Base-by-base conservation (phyloP, 2,797 vertebrate species). In the Alosa sapidissima region DNA sequence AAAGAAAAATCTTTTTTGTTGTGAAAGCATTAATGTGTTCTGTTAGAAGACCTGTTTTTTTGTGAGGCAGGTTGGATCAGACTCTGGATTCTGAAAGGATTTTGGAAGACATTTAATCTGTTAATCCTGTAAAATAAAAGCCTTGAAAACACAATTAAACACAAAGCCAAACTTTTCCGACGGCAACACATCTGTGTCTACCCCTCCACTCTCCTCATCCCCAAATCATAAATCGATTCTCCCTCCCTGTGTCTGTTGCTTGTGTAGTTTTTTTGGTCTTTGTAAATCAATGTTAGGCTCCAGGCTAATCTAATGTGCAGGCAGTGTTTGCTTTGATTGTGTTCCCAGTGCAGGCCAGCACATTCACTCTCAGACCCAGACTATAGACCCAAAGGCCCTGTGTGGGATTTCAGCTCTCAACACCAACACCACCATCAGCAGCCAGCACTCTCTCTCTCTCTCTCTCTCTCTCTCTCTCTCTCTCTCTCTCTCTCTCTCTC, bases 281-380 rank as follows among this genome's bases (percentile, higher is more conserved):
- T 92, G 89, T 91, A 92, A 94, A 95, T 95, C 94, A 94, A 92
- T 94, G 68, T 93, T 93, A 86, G 87, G 91, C 93, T 95, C 89
- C 86, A 90, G 93, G 94, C 92, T 90, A 89, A 92, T 91, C 90
- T 95, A 93, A 92, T 93, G 94, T 81, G 87, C 92, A 94, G 91
- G 92, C 92, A 93, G 91, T 90, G 51, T 75, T 92, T 87, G 86
- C 93, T 95, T 94, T 95, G 93, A 95, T 94, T 92, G 68, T 55
- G 81, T 93, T 95, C 93, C 93, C 93, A 94, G 87, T 89, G 86
- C 92, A 90, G 88, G 91, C 88, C 86, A 81, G 72, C 13, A 13
- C 24, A 72, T 33, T 13, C 65, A 36, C 28, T 41, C 68, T 75
- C 13, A 13, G 33, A 75, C 14, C 41, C 68, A 75, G 33, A 75